Evolutionary conservation across 2,113 vertebrate species (phyloP), one percentile per base, ranked within the genome.

Genomic region (Colossoma macropomum): DNA sequence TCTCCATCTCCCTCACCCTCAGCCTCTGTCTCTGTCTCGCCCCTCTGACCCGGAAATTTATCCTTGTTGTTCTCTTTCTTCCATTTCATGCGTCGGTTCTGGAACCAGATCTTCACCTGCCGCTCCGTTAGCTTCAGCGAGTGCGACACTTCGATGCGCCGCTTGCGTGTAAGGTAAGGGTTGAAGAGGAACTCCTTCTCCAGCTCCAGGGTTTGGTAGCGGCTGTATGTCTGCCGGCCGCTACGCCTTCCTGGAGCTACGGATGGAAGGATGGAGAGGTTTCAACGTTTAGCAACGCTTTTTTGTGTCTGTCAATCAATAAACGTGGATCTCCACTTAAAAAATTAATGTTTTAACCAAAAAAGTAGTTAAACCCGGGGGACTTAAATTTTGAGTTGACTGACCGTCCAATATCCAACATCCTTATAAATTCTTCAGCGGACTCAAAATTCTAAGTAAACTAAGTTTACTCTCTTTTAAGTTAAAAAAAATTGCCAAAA

Each of bases 151-250:
- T 96, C 95, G 86, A 96, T 96, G 81, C 95, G 92, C 83, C 95
- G 92, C 90, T 96, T 96, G 82, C 95, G 90, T 86, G 95, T 96
- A 92, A 96, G 92, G 92, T 96, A 96, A 86, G 95, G 95, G 91
- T 96, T 95, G 95, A 95, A 96, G 86, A 95, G 95, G 92, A 96
- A 96, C 88, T 96, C 95, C 90, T 96, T 96, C 90, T 96, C 95
- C 89, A 96, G 89, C 90, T 96, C 95, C 91, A 96, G 92, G 88
- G 95, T 96, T 91, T 96, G 95, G 90, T 96, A 96, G 84, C 95
- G 95, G 92, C 94, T 95, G 94, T 96, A 96, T 87, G 95, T 96
- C 89, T 96, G 95, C 86, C 95, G 91, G 88, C 95, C 95, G 28
- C 95, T 96, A 92, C 95, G 95, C 85, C 95, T 94, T 85, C 95